Evolutionary conservation across 2,797 vertebrate species (phyloP).

Genomic region (Taeniopygia guttata): DNA sequence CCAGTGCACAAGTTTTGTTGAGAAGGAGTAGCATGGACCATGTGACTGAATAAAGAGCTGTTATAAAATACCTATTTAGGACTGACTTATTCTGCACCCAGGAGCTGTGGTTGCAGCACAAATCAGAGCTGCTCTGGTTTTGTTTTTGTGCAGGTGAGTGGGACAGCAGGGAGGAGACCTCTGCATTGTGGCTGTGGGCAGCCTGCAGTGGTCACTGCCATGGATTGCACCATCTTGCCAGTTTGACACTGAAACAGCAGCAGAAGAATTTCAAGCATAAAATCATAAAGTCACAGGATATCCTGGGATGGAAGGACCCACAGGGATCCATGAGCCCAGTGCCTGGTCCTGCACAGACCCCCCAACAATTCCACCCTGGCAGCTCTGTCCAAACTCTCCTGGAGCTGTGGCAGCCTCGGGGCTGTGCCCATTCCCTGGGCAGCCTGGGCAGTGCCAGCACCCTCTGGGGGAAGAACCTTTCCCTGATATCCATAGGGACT

Average conservation of each 20-base stretch:
- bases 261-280: neutral
- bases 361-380: neutral
- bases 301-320: neutral
- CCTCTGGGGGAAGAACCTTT: neutral
- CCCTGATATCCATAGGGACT: too few relatives aligned
- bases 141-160: neutral
- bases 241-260: neutral
- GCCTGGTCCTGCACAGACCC: neutral
- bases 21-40: neutral
- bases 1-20: neutral
- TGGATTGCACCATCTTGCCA: neutral
- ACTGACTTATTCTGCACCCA: neutral
- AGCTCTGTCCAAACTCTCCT: neutral
- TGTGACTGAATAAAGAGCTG: neutral
- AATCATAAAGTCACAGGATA: neutral
- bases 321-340: neutral
- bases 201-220: neutral
- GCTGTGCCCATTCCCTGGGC: neutral
- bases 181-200: neutral
- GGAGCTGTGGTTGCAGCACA: neutral
- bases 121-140: neutral
- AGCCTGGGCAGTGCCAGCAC: neutral
- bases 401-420: neutral
- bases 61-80: neutral
- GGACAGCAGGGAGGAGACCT: neutral